Conservation (phyloP, 2,888 invertebrate species). For the Allygus modestus region DNA sequence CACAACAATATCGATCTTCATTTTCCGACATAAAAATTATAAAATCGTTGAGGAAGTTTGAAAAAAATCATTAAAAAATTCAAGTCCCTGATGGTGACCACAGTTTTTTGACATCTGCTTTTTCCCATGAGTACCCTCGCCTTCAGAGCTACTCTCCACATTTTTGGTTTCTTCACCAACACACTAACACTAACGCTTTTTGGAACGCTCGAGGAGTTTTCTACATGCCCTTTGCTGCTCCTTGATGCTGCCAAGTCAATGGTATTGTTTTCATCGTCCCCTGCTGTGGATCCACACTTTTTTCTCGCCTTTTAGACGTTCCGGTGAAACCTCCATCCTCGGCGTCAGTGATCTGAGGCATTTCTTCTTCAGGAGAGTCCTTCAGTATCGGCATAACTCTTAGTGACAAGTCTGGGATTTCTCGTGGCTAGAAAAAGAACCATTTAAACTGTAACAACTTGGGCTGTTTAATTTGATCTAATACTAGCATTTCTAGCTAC, state of each 20-base stretch:
- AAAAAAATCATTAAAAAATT: constrained; percentile 14
- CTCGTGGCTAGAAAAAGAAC: constrained; percentile 5
- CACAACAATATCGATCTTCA: too few relatives aligned
- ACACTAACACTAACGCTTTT: too few relatives aligned
- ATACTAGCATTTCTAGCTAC: too few relatives aligned
- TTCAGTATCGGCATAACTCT: neutral
- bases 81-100: constrained; percentile 2
- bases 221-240: neutral
- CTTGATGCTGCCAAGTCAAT: neutral
- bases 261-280: neutral
- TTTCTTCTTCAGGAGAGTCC: neutral
- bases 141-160: neutral
- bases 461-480: too few relatives aligned
- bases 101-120: neutral
- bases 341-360: too few relatives aligned
- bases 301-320: too few relatives aligned
- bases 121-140: neutral
- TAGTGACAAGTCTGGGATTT: neutral
- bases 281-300: too few relatives aligned
- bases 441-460: too few relatives aligned
- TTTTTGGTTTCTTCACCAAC: neutral
- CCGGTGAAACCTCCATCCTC: too few relatives aligned
- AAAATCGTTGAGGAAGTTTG: neutral
- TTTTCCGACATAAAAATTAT: neutral
- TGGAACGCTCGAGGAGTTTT: neutral